Evolutionary conservation across 2,797 vertebrate species (phyloP), one percentile per base, ranked within the genome.

Genomic region (Sparus aurata): DNA sequence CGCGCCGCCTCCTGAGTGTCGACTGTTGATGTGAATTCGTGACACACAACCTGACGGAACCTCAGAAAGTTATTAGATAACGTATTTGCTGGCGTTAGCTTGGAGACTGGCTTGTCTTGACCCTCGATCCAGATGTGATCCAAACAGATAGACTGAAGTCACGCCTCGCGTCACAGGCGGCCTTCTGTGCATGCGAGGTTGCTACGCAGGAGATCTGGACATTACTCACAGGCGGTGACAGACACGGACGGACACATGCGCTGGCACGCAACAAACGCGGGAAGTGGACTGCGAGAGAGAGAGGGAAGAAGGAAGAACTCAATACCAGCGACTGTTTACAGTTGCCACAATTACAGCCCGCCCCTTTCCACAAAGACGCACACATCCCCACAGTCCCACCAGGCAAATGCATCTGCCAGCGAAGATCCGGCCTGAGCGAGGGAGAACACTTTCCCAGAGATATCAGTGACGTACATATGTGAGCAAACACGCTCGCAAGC

Each of bases 381-480:
- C 83, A 83, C 74, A 75, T 82, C 72, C 78, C 65, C 22, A 76
- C 67, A 55, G 75, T 90, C 91, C 91, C 89, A 84, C 59, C 88
- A 94, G 91, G 84, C 85, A 83, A 84, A 89, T 75, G 73, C 86
- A 93, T 94, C 91, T 93, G 91, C 89, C 77, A 89, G 90, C 55
- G 58, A 85, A 92, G 86, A 93, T 92, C 89, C 90, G 82, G 85
- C 80, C 84, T 49, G 62, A 85, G 82, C 17, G 59, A 82, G 61
- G 30, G 30, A 88, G 82, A 90, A 82, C 71, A 77, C 80, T 95
- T 95, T 94, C 93, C 93, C 92, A 94, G 91, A 94, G 89, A 94
- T 93, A 94, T 94, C 91, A 92, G 82, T 92, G 91, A 91, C 86
- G 90, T 92, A 83, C 89, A 78, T 80, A 79, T 87, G 79, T 73